Evolutionary conservation across 2,113 vertebrate genomes (phyloP).

Genomic region (Perca fluviatilis): DNA sequence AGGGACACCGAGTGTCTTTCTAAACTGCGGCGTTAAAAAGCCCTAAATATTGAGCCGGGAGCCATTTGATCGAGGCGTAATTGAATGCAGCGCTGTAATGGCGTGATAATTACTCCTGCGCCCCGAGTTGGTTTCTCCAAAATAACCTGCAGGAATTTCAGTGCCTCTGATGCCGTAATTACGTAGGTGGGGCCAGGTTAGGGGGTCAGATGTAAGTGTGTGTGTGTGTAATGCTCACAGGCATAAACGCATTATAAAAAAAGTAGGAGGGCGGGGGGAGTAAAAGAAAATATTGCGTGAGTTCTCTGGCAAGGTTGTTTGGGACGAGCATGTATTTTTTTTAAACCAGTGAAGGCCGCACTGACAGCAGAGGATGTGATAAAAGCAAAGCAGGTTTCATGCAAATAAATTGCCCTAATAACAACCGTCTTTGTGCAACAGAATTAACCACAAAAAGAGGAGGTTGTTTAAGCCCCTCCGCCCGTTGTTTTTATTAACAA

Average conservation of each 20-base stretch:
- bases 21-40: slow-evolving; percentile 49
- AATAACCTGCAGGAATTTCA: slow-evolving; percentile 82
- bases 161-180: slow-evolving; percentile 85
- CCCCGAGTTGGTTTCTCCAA: slow-evolving; percentile 71
- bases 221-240: slow-evolving; percentile 56
- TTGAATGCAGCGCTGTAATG: slow-evolving; percentile 79
- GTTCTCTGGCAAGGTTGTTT: slow-evolving; percentile 68
- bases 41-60: slow-evolving; percentile 62
- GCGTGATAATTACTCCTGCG: slow-evolving; percentile 79
- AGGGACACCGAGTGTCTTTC: slow-evolving; percentile 63
- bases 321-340: slow-evolving; percentile 40
- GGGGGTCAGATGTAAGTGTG: slow-evolving; percentile 77
- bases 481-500: too few species aligned
- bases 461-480: too few species aligned
- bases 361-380: not conserved
- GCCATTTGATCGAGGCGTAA: slow-evolving; percentile 78
- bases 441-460: too few species aligned
- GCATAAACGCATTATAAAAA: slow-evolving; percentile 63
- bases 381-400: not conserved
- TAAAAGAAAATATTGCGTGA: slow-evolving; percentile 27
- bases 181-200: slow-evolving; percentile 84
- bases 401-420: slow-evolving; percentile 36
- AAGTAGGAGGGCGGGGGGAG: not conserved
- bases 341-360: slow-evolving; percentile 51
- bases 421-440: slow-evolving; percentile 4